phyloP scores from a whole-genome alignment of 2,888 invertebrate genomes.

The Synanthedon formicaeformis region DNA sequence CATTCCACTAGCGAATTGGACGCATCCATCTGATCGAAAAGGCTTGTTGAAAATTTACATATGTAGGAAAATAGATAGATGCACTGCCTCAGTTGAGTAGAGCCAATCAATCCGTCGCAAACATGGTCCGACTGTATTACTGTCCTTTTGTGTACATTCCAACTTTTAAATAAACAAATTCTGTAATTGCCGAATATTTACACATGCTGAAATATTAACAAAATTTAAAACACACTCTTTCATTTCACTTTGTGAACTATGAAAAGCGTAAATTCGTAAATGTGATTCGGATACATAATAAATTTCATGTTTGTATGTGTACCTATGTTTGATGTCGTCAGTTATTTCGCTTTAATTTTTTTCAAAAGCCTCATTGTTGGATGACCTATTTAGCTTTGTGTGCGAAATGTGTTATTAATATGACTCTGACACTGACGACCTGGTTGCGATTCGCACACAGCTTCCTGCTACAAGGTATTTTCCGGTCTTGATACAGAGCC shows the following conservation, averaged over 20 bases:
- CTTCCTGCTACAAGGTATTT: background rate
- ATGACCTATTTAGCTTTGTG: background rate
- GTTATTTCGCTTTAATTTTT: background rate
- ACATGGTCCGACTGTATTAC: slow-evolving; percentile 23
- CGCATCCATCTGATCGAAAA: slow-evolving; percentile 54
- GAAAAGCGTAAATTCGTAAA: too few relatives aligned
- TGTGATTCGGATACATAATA: too few relatives aligned
- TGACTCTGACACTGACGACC: background rate
- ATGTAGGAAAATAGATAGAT: slow-evolving; percentile 45
- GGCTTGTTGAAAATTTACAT: slow-evolving; percentile 64
- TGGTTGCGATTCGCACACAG: background rate
- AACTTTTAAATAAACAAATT: slow-evolving; percentile 31
- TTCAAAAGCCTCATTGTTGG: background rate
- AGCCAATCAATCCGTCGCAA: slow-evolving; percentile 54
- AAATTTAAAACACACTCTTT: background rate
- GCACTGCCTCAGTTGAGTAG: slow-evolving; percentile 26
- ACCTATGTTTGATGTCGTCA: too few relatives aligned
- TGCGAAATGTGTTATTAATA: background rate
- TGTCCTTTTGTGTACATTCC: slow-evolving; percentile 35
- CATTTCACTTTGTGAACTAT: background rate
- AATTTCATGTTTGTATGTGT: too few relatives aligned
- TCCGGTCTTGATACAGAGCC: background rate
- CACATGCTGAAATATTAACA: background rate
- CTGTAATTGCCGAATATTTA: slow-evolving; percentile 22
- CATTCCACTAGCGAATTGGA: slow-evolving; percentile 52